Conservation (phyloP, 2,888 invertebrate genomes). For the Hermaeophaga mercurialis region DNA sequence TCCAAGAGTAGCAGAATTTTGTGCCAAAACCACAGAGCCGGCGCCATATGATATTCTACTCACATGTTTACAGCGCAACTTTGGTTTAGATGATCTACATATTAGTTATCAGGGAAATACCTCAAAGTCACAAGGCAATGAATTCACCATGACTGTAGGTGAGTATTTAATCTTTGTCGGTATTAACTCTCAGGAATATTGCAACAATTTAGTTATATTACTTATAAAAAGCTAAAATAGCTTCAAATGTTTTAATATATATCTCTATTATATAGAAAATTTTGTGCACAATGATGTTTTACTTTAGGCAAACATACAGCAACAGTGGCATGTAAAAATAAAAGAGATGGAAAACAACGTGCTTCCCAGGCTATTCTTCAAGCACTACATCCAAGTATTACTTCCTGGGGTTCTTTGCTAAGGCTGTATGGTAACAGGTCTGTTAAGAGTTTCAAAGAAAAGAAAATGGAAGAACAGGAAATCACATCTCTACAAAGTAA, state of each 20-base stretch:
- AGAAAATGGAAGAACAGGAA: slow-evolving; percentile 90
- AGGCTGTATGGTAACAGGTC: slow-evolving; percentile 92
- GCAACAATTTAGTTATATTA: no score
- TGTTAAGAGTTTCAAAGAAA: slow-evolving; percentile 88
- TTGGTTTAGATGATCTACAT: slow-evolving; percentile 87
- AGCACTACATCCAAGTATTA: slow-evolving; percentile 92
- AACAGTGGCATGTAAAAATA: slow-evolving; percentile 92
- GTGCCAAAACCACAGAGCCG: slow-evolving; percentile 94
- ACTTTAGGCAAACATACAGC: slow-evolving; percentile 75
- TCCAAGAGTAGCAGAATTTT: slow-evolving; percentile 92
- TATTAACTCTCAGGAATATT: no score
- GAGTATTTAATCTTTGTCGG: no score
- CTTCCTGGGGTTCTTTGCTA: slow-evolving; percentile 92
- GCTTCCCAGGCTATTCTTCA: slow-evolving; percentile 94
- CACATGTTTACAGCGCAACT: slow-evolving; percentile 91
- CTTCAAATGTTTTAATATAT: no score
- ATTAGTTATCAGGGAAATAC: slow-evolving; percentile 83
- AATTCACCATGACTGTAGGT: slow-evolving; percentile 93
- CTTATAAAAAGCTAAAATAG: no score
- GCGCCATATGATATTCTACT: slow-evolving; percentile 92
- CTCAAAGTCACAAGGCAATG: slow-evolving; percentile 87
- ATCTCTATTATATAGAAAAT: no score
- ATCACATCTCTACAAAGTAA: slow-evolving; percentile 88
- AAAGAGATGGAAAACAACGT: slow-evolving; percentile 93
- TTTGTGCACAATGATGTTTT: no score